These are phyloP conservation scores for Neostethus bicornis DNA, from an alignment of 2,797 vertebrate species.

Conservation along the genomic window DNA sequence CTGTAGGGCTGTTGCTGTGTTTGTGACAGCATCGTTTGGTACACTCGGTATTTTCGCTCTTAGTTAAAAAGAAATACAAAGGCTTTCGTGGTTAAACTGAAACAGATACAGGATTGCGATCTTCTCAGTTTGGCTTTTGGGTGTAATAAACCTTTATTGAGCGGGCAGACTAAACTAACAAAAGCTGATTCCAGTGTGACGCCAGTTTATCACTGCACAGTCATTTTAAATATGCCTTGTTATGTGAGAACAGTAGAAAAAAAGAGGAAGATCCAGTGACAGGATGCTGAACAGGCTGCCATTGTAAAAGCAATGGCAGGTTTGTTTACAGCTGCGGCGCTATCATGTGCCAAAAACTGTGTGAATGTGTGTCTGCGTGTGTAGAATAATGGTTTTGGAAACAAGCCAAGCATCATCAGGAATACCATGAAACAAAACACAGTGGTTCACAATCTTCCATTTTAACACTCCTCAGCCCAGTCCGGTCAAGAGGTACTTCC, in stretches of 20 bases:
- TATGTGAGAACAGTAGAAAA: slow-evolving; percentile 5
- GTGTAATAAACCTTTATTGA: slow-evolving; percentile 3
- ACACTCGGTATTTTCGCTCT: slow-evolving; percentile 47
- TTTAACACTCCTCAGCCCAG: slow-evolving; percentile 43
- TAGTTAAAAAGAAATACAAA: slow-evolving; percentile 32
- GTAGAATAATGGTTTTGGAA: slow-evolving; percentile 37
- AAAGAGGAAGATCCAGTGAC: slow-evolving; percentile 24
- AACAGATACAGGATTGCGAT: slow-evolving; percentile 35
- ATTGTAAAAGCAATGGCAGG: slow-evolving; percentile 5
- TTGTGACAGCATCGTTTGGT: slow-evolving; percentile 55
- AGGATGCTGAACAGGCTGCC: slow-evolving; percentile 23
- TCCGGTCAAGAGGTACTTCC: slow-evolving; percentile 50
- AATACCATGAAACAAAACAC: slow-evolving; percentile 59
- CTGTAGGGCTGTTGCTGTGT: slow-evolving; percentile 52
- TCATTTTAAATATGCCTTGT: slow-evolving; percentile 11
- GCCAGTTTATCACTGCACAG: slow-evolving; percentile 13
- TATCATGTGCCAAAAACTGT: slow-evolving; percentile 5
- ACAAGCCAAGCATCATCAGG: slow-evolving; percentile 47
- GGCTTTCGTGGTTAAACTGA: slow-evolving; percentile 28
- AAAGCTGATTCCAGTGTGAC: slow-evolving; percentile 23
- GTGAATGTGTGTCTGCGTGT: slow-evolving; percentile 14
- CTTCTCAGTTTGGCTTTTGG: slow-evolving; percentile 10
- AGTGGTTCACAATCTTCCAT: slow-evolving; percentile 53
- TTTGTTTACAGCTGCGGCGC: slow-evolving; percentile 19
- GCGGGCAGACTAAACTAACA: background rate